These are phyloP conservation scores for Phylloscopus trochiloides DNA, from an alignment of 2,113 vertebrate species.

Conservation along the genomic window DNA sequence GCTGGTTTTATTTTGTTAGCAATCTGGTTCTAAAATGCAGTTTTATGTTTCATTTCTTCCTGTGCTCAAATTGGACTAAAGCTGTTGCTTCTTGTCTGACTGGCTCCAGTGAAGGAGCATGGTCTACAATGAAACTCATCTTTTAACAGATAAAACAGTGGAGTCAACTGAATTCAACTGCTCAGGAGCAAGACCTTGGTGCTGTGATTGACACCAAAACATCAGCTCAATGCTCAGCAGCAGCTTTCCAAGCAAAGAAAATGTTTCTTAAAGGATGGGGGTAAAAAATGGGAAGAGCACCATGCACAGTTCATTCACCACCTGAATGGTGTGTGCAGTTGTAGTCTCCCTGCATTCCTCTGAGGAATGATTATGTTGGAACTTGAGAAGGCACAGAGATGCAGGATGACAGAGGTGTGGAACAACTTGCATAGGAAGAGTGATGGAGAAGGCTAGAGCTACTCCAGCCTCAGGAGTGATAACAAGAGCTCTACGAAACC, in stretches of 20 bases:
- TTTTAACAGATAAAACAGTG: background rate
- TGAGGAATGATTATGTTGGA: background rate
- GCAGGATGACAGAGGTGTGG: background rate
- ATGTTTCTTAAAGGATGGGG: background rate
- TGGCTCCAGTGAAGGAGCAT: background rate
- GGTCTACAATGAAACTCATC: background rate
- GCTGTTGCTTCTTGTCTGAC: background rate
- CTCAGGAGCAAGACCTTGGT: background rate
- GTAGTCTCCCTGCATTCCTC: background rate
- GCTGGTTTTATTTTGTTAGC: background rate
- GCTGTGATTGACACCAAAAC: background rate
- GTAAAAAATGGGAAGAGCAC: background rate
- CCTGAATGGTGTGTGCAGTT: background rate
- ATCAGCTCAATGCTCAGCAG: background rate
- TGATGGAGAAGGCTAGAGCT: background rate
- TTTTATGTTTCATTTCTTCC: background rate
- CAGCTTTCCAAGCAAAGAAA: background rate
- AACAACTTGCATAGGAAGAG: background rate
- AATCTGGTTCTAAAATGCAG: background rate
- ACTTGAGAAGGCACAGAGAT: background rate
- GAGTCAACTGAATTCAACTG: background rate
- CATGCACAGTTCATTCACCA: background rate
- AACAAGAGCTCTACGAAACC: background rate
- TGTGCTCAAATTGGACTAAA: background rate
- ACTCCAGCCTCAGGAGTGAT: background rate